Conservation (phyloP, 1,140 invertebrate genomes). For the Amyelois transitella region DNA sequence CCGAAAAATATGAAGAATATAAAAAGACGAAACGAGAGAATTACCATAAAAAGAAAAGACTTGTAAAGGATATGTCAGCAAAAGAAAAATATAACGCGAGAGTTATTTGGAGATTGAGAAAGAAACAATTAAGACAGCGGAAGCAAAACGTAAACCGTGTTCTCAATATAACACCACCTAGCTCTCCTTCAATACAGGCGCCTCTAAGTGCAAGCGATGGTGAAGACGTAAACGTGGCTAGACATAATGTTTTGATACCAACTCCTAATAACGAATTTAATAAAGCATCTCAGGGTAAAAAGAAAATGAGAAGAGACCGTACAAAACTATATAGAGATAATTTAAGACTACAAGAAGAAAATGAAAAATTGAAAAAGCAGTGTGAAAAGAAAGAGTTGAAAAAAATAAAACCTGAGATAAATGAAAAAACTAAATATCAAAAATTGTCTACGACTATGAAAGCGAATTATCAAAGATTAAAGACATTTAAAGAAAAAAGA, state of each 20-base stretch:
- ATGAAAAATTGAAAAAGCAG: background rate
- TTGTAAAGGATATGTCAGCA: conserved; percentile 7
- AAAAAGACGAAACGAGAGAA: conserved; percentile 3
- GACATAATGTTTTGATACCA: no score
- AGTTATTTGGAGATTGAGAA: conserved; percentile 1
- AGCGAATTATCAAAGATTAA: background rate
- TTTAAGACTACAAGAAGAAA: background rate
- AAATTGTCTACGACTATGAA: background rate
- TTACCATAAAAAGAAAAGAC: conserved; percentile 6
- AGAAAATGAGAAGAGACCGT: conserved; percentile 4
- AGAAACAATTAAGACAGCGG: background rate
- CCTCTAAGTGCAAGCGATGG: background rate
- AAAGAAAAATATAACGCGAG: conserved; percentile 1
- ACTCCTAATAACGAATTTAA: no score
- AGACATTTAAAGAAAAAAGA: conserved; percentile 7
- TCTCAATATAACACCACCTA: background rate
- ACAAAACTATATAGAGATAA: background rate
- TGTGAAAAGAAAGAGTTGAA: conserved; percentile 7
- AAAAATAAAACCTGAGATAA: conserved; percentile 2
- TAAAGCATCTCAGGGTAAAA: background rate
- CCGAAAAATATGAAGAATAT: conserved; percentile 4
- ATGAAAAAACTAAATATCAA: background rate
- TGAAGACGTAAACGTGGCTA: background rate
- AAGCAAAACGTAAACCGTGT: conserved; percentile 2
- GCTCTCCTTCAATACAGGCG: background rate